A percentile compares a stretch with the other conserved stretches of the same genome.
phyloP scores from a whole-genome alignment of 2,888 invertebrate genomes.

The Amphipyra tragopoginis region DNA sequence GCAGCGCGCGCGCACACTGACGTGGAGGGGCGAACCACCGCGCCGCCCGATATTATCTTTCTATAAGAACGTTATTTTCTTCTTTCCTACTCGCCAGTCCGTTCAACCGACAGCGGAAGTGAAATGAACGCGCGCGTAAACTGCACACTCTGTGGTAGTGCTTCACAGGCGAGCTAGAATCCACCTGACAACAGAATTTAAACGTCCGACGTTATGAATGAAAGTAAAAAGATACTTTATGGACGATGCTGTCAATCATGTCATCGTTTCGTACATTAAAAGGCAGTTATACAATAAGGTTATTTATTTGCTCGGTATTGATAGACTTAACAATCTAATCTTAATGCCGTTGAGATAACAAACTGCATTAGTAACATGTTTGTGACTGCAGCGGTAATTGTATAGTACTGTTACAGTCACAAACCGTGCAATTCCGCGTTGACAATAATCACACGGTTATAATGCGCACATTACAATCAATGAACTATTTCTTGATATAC shows the following conservation, averaged over 20 bases:
- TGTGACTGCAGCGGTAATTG: constrained; percentile 39
- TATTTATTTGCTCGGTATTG: constrained; percentile 41
- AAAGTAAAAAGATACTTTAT: constrained; percentile 53
- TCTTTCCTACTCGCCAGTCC: constrained; percentile 84
- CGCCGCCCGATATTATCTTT: constrained; percentile 84
- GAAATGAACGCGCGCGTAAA: constrained; percentile 87
- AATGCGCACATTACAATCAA: constrained; percentile 52
- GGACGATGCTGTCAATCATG: constrained; percentile 37
- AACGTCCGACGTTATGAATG: constrained; percentile 60
- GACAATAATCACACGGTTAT: constrained; percentile 53
- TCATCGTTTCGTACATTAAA: constrained; percentile 40
- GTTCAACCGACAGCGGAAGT: constrained; percentile 88
- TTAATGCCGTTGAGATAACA: constrained; percentile 50
- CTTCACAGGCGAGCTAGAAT: constrained; percentile 40
- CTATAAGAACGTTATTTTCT: constrained; percentile 87
- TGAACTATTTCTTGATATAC: constrained; percentile 54
- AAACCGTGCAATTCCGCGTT: constrained; percentile 50
- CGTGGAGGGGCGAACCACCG: constrained; percentile 77
- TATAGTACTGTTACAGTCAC: constrained; percentile 34
- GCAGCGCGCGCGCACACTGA: constrained; percentile 80
- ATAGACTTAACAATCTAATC: constrained; percentile 36
- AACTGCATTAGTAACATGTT: constrained; percentile 41
- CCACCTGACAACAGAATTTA: constrained; percentile 60
- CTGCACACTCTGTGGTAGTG: constrained; percentile 72
- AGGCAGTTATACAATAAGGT: constrained; percentile 33